Conservation (phyloP, 1,140 invertebrate genomes). For the Lutraria rhynchaena region DNA sequence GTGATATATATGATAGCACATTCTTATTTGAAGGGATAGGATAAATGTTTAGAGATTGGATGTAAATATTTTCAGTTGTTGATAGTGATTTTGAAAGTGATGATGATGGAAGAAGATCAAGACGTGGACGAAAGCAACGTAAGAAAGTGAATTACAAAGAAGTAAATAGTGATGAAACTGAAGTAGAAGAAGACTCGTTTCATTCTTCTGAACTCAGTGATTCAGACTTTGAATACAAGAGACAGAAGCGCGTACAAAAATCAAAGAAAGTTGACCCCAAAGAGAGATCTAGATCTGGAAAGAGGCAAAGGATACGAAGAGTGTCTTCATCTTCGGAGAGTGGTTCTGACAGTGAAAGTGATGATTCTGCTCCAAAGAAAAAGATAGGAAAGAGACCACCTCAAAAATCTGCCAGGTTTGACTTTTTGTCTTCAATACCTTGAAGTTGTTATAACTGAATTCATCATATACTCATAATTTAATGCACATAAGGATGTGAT, state of each 20-base stretch:
- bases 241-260: slow-evolving; percentile 41
- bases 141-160: slow-evolving; percentile 68
- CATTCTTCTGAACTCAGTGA: slow-evolving; percentile 44
- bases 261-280: slow-evolving; percentile 56
- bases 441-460: background rate
- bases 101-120: slow-evolving; percentile 64
- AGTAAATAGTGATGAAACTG: slow-evolving; percentile 66
- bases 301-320: slow-evolving; percentile 56
- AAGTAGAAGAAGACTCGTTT: slow-evolving; percentile 63
- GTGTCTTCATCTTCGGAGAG: slow-evolving; percentile 59
- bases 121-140: slow-evolving; percentile 22
- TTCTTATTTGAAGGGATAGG: no score
- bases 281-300: slow-evolving; percentile 34
- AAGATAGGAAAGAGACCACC: slow-evolving; percentile 42
- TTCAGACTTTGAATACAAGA: slow-evolving; percentile 52
- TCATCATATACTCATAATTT: no score
- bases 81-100: slow-evolving; percentile 77
- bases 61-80: slow-evolving; percentile 70
- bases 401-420: slow-evolving; percentile 43
- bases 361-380: slow-evolving; percentile 6
- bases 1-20: no score
- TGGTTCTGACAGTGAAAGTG: slow-evolving; percentile 55
- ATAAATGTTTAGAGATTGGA: no score
- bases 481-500: no score
- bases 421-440: background rate